phyloP scores from a whole-genome alignment of 2,888 invertebrate genomes.

The Lithosia quadra region DNA sequence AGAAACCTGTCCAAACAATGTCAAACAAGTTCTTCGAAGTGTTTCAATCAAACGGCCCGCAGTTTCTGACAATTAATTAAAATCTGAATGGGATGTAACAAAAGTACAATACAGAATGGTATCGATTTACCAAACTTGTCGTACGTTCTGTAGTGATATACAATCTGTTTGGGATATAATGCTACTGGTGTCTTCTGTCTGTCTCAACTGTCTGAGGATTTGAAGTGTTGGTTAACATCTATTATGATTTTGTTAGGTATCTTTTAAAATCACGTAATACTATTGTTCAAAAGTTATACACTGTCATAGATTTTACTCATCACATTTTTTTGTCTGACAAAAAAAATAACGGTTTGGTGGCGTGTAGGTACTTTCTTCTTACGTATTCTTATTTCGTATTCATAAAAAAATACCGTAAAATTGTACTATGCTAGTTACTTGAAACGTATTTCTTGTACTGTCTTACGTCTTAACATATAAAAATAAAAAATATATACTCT shows the following conservation, averaged over 20 bases:
- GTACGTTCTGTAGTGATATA: slow-evolving; percentile 37
- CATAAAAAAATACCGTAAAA: too few species aligned
- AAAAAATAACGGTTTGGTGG: too few species aligned
- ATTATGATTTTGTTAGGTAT: not conserved
- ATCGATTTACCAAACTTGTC: slow-evolving; percentile 63
- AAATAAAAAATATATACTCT: too few species aligned
- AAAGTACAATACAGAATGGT: slow-evolving; percentile 66
- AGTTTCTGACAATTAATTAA: slow-evolving; percentile 79
- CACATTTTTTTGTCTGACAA: too few species aligned
- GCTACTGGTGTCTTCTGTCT: slow-evolving; percentile 14
- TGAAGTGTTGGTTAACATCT: not conserved
- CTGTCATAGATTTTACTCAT: too few species aligned
- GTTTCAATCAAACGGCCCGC: slow-evolving; percentile 73
- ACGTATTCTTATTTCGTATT: too few species aligned
- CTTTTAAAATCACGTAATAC: too few species aligned
- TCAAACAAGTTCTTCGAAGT: slow-evolving; percentile 73
- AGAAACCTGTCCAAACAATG: slow-evolving; percentile 77
- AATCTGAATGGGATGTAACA: slow-evolving; percentile 69
- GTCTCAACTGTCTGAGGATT: not conserved
- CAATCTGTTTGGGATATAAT: slow-evolving; percentile 43
- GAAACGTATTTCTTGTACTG: too few species aligned
- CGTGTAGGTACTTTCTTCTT: too few species aligned
- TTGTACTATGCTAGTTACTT: too few species aligned
- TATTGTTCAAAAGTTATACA: too few species aligned
- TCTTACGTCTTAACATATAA: too few species aligned